These are phyloP conservation scores for Drosophila conformis DNA, from an alignment of 2,888 invertebrate species.

Conservation along the genomic window DNA sequence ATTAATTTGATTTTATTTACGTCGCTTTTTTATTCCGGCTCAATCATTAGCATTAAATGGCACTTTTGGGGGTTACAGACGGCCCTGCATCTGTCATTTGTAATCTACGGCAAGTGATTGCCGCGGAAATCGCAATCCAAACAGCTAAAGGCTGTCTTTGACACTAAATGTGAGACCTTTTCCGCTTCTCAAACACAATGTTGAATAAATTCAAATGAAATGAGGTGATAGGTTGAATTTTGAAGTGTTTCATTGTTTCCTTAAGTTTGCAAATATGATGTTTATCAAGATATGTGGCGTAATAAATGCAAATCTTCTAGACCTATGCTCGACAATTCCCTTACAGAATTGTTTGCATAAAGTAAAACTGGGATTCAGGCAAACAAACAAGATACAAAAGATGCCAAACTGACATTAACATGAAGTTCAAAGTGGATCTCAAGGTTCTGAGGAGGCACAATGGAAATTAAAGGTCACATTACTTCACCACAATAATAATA, in stretches of 20 bases:
- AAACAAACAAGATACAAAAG: background rate
- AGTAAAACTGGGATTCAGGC: background rate
- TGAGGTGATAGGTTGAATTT: background rate
- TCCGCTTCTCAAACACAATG: constrained; percentile 14
- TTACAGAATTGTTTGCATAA: background rate
- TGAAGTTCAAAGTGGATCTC: constrained; percentile 4
- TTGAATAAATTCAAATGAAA: constrained; percentile 2
- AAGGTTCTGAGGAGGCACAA: background rate
- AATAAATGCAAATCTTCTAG: background rate
- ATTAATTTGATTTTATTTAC: constrained; percentile 28
- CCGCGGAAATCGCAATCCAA: constrained; percentile 26
- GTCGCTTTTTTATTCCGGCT: constrained; percentile 1
- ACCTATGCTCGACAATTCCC: background rate
- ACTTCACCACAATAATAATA: background rate
- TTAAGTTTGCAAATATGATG: background rate
- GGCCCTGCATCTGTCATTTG: constrained; percentile 33
- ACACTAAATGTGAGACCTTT: constrained; percentile 16
- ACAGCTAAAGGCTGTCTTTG: constrained; percentile 25
- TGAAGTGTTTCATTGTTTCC: background rate
- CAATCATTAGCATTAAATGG: background rate
- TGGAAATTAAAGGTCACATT: constrained; percentile 20
- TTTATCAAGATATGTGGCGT: background rate
- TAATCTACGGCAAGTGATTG: constrained; percentile 40
- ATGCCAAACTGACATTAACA: background rate
- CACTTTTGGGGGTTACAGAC: constrained; percentile 16